A percentile compares a stretch with the other conserved stretches of the same genome.
phyloP scores from a whole-genome alignment of 2,113 vertebrate species.

The Cyanoramphus novaezelandiae region DNA sequence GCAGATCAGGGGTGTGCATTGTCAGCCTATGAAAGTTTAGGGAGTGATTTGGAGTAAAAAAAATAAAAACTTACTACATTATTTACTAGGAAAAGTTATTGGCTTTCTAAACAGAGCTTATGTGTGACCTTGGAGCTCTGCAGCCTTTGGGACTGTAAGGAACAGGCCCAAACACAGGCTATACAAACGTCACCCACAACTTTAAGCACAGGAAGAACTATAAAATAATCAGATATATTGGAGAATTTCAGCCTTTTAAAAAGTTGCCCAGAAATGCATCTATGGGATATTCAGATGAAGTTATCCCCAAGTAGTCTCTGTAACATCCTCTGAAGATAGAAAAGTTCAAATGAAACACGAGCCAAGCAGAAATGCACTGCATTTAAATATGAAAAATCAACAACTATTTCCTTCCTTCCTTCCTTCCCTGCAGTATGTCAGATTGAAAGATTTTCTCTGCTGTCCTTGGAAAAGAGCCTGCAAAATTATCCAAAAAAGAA shows the following conservation, averaged over 20 bases:
- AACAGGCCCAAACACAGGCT: neutral
- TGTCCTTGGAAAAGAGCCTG: slow-evolving; percentile 16
- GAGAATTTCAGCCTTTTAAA: neutral
- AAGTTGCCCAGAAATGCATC: neutral
- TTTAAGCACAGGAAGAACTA: neutral
- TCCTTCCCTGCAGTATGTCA: neutral
- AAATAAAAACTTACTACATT: neutral
- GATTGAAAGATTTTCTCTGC: neutral
- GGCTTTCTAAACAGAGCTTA: neutral
- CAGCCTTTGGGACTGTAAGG: neutral
- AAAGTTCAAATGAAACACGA: neutral
- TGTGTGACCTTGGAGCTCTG: neutral
- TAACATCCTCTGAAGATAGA: neutral
- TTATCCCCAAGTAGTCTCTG: neutral
- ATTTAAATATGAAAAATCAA: slow-evolving; percentile 21
- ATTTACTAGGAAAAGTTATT: neutral
- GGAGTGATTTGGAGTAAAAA: neutral
- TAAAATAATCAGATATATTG: neutral
- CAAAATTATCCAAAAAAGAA: slow-evolving; percentile 20
- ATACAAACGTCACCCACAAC: neutral
- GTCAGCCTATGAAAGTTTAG: neutral
- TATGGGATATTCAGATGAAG: neutral
- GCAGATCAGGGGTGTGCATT: neutral
- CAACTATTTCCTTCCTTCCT: slow-evolving; percentile 8
- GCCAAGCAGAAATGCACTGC: neutral